Conservation (phyloP, 2,797 vertebrate species). For the Decapterus maruadsi region DNA sequence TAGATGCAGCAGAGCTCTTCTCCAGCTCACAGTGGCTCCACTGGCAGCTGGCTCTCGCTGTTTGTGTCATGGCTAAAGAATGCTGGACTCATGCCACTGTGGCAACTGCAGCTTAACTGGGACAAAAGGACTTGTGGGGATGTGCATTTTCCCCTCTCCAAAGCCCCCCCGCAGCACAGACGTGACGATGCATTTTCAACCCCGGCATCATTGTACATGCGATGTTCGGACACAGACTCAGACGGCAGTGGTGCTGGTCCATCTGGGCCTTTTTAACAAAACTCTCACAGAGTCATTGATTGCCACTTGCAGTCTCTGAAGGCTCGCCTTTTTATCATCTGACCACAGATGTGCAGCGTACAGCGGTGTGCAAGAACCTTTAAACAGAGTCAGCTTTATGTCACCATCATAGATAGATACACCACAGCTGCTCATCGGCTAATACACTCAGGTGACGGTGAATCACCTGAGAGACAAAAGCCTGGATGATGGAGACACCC, state of each 20-base stretch:
- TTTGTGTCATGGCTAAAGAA: slow-evolving; percentile 60
- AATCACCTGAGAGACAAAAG: slow-evolving; percentile 20
- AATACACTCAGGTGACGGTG: slow-evolving; percentile 31
- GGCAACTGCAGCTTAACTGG: slow-evolving; percentile 33
- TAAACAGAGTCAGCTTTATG: no score
- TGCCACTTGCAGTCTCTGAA: no score
- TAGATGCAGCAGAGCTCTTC: slow-evolving; percentile 14
- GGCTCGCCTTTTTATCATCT: no score
- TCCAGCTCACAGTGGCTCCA: neutral
- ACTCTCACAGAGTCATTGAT: no score
- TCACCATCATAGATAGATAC: no score
- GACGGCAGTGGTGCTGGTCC: no score
- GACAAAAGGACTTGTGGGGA: slow-evolving; percentile 33
- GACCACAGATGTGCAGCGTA: no score
- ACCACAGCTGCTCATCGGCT: slow-evolving; percentile 2
- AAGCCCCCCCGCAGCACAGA: slow-evolving; percentile 20
- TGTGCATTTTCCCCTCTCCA: slow-evolving; percentile 6
- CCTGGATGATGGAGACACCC: slow-evolving; percentile 13
- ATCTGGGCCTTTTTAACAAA: no score
- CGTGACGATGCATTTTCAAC: neutral
- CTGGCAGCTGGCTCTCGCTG: slow-evolving; percentile 10
- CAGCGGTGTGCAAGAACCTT: no score
- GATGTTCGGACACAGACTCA: neutral
- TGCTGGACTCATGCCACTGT: slow-evolving; percentile 42
- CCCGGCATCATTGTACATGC: neutral